phyloP scores from a whole-genome alignment of 1,140 invertebrate species.

The Cryptotermes secundus region DNA sequence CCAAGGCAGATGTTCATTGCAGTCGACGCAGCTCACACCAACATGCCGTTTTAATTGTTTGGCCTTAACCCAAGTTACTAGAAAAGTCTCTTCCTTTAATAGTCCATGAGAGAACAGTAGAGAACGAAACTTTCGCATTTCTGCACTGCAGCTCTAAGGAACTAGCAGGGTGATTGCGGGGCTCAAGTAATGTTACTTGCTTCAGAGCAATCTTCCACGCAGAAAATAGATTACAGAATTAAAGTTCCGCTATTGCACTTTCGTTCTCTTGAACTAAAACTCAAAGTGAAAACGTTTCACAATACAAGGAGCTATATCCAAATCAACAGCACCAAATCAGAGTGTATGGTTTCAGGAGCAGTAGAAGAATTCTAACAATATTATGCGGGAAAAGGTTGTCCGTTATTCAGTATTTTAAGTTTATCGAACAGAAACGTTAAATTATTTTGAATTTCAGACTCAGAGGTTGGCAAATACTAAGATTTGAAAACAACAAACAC shows the following conservation, averaged over 20 bases:
- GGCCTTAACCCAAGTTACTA: constrained; percentile 7
- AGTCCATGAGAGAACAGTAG: background rate
- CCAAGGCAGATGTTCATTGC: background rate
- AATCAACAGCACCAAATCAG: background rate
- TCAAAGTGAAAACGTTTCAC: background rate
- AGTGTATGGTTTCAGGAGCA: too few relatives aligned
- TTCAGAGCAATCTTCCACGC: background rate
- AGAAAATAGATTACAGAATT: background rate
- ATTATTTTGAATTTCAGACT: too few relatives aligned
- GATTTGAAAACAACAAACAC: too few relatives aligned
- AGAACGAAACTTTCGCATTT: background rate
- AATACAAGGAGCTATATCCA: background rate
- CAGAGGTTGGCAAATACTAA: too few relatives aligned
- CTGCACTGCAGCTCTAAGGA: background rate
- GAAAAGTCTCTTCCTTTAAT: background rate
- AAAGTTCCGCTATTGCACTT: background rate
- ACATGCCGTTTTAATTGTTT: background rate
- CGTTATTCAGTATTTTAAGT: too few relatives aligned
- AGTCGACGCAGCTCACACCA: background rate
- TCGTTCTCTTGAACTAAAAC: background rate
- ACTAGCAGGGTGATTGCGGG: background rate
- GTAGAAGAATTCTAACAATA: too few relatives aligned
- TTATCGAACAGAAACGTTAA: too few relatives aligned
- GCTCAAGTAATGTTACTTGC: background rate
- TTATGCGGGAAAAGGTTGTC: too few relatives aligned